Conservation (phyloP, 2,888 invertebrate genomes). For the Pomacea canaliculata region DNA sequence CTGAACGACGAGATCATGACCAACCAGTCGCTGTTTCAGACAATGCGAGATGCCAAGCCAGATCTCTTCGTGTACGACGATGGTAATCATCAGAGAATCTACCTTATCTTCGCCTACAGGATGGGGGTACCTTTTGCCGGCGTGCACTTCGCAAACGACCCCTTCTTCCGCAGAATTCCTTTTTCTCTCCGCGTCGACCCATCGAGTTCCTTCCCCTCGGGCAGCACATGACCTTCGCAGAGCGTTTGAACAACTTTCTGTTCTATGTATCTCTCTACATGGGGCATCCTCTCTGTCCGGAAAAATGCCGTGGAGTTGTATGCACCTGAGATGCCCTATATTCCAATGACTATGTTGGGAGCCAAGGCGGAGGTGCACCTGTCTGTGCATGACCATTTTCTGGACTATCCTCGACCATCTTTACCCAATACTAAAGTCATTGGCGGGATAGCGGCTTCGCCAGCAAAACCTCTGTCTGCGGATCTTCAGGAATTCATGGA, state of each 20-base stretch:
- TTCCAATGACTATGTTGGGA: conserved; percentile 18
- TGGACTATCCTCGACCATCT: conserved; percentile 37
- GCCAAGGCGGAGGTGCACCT: conserved; percentile 35
- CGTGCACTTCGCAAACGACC: not conserved
- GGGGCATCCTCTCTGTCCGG: not conserved
- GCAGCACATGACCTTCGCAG: not conserved
- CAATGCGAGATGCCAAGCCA: not conserved
- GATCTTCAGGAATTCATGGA: conserved; percentile 35
- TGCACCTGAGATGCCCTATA: conserved; percentile 25
- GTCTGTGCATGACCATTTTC: conserved; percentile 30
- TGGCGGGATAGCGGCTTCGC: conserved; percentile 31
- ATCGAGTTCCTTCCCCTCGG: not conserved
- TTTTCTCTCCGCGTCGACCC: conserved; percentile 14
- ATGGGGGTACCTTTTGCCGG: conserved; percentile 13
- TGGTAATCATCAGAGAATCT: not conserved
- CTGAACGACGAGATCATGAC: conserved; percentile 3
- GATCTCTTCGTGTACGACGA: conserved; percentile 20
- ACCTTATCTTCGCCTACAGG: conserved; percentile 18
- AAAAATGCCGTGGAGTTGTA: conserved; percentile 15
- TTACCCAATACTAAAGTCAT: conserved; percentile 40
- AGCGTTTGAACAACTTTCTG: conserved; percentile 1
- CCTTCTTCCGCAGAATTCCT: not conserved
- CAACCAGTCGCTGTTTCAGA: conserved; percentile 5
- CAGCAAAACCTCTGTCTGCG: conserved; percentile 31
- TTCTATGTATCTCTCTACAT: not conserved